phyloP scores from a whole-genome alignment of 30 jellyfish, hydroid and myxozoan genomes.

The Hydractinia echinata region DNA sequence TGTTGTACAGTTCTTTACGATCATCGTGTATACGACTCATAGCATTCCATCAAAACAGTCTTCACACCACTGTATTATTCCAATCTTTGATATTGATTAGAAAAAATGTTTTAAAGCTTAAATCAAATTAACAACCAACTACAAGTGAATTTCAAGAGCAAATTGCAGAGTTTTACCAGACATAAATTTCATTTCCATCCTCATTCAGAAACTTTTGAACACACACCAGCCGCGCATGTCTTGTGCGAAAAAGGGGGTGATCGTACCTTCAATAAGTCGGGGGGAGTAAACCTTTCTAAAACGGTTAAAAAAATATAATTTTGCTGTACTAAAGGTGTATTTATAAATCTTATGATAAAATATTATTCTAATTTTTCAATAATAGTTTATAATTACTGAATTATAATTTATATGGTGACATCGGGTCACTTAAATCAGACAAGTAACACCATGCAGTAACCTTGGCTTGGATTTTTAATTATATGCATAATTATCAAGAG shows the following conservation, averaged over 20 bases:
- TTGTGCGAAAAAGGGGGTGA: conserved; percentile 38
- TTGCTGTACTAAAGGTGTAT: no score
- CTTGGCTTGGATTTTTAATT: neutral
- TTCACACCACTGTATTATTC: neutral
- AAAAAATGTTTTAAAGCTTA: neutral
- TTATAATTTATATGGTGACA: no score
- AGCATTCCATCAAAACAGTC: conserved; percentile 75
- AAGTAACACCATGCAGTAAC: no score
- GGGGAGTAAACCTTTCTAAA: neutral
- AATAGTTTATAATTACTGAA: no score
- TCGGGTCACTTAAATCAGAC: no score
- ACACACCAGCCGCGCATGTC: conserved; percentile 69
- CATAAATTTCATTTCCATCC: conserved; percentile 39
- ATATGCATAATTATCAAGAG: conserved; percentile 31
- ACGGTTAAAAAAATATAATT: neutral
- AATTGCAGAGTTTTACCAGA: conserved; percentile 17
- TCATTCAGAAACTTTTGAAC: conserved; percentile 56
- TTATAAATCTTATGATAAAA: no score
- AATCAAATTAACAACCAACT: neutral
- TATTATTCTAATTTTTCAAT: no score
- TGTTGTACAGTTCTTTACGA: conserved; percentile 53
- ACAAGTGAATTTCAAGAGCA: neutral
- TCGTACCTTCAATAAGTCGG: neutral
- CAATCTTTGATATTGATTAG: neutral
- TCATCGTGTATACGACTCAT: conserved; percentile 99